Evolutionary conservation across 1,140 invertebrate species (phyloP), one percentile per base, ranked within the genome.

Genomic region (Musca vetustissima): DNA sequence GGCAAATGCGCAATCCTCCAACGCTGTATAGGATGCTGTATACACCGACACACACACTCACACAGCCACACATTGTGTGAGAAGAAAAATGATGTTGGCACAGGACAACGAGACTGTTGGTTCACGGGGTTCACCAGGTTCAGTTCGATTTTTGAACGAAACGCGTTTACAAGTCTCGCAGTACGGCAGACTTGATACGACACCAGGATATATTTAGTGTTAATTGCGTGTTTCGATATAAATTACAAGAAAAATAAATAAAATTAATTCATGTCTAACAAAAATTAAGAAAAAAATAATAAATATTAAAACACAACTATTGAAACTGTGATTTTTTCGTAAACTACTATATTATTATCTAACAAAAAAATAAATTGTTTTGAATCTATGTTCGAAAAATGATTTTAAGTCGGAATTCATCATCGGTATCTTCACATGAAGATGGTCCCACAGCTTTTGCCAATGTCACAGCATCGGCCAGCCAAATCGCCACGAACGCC

Each of bases 351-450:
- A 28, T 13, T 22, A 24, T 22, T 22, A 24, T 22, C 22, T 1
- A 14, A 14, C 22, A 57, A 0, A 57, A 57, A 57, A 57, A 28
- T 52, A 52, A 52, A 52, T 21, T 21, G 49, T 2, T 0, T n/a
- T 21, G 2, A 19, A 52, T 43, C 19, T 17, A 61, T 61, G 57
- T 21, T 9, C 13, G 1, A 28, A 61, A 36, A 36, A 80, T 80
- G 78, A 71, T 80, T 21, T 69, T 82, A n/a, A 75, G 70, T 74
- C 75, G 71, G n/a, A 70, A 74, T 59, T 66, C 71, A 21, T 69
- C 72, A 21, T 50, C 61, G 22, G 48, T 68, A 2, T 50, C 70
- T 11, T 22, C 59, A 14, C 55, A 71, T 65, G 71, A 72, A 48
- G 55, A 69, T 55, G 25, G 36, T 36, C 8, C 25, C n/a, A 22